Percentiles rank a stretch among this genome's conserved stretches.
These are phyloP conservation scores for Micrasema longulum DNA, from an alignment of 1,140 invertebrate genomes.

Conservation along the genomic window DNA sequence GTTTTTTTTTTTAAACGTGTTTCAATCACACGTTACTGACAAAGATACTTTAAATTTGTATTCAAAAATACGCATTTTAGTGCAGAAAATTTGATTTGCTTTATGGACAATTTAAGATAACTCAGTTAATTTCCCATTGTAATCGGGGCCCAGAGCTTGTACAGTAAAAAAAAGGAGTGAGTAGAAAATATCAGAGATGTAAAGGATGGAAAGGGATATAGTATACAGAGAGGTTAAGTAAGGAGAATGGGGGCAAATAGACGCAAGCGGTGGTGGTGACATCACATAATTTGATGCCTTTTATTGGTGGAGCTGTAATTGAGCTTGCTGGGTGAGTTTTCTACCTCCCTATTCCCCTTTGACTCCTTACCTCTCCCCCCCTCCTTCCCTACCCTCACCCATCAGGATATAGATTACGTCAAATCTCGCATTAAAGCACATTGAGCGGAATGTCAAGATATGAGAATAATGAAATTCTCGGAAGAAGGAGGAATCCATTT, in stretches of 20 bases:
- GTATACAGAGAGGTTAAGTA: not conserved
- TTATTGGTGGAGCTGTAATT: slow-evolving; percentile 21
- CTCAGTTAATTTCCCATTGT: too few species aligned
- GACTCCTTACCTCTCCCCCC: not conserved
- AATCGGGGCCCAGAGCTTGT: too few species aligned
- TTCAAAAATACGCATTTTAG: too few species aligned
- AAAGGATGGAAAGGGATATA: too few species aligned
- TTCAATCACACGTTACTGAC: too few species aligned
- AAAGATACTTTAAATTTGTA: too few species aligned
- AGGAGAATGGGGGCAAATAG: not conserved
- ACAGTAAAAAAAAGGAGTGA: too few species aligned
- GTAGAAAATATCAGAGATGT: too few species aligned
- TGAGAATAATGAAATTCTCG: slow-evolving; percentile 5
- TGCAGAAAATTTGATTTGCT: too few species aligned
- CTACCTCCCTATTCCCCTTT: not conserved
- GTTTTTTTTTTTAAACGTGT: too few species aligned
- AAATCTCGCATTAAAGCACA: slow-evolving; percentile 19
- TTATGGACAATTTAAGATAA: too few species aligned
- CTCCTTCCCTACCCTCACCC: not conserved
- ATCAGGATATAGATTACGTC: slow-evolving; percentile 13
- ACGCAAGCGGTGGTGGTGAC: not conserved
- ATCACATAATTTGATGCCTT: slow-evolving; percentile 23
- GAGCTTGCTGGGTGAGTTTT: not conserved
- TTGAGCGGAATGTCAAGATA: slow-evolving; percentile 17
- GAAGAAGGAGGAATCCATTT: too few species aligned